Evolutionary conservation across 2,797 vertebrate genomes (phyloP).

Genomic region (Esox masquinongy): DNA sequence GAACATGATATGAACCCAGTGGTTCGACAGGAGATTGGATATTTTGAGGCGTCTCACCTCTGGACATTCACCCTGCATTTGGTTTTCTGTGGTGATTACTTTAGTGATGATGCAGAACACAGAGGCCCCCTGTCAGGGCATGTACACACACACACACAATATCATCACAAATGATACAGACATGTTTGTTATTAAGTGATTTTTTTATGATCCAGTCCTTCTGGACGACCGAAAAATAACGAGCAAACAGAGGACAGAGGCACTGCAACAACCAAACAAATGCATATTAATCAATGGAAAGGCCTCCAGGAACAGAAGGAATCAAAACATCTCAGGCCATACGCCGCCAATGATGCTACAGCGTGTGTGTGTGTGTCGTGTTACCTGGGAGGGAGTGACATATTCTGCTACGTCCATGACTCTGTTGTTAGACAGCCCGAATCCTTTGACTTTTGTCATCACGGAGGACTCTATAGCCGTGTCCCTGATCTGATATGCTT

Average conservation of each 20-base stretch:
- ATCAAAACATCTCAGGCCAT: not conserved
- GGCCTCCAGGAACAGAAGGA: not conserved
- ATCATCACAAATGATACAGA: too few relatives aligned
- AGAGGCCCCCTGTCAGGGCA: constrained; percentile 81
- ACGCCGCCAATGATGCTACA: not conserved
- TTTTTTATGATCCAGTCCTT: not conserved
- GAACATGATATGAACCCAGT: not conserved
- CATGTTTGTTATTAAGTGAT: not conserved
- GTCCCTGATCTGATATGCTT: constrained; percentile 91
- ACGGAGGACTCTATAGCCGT: constrained; percentile 91
- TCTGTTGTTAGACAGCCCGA: constrained; percentile 82
- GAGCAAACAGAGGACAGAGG: not conserved
- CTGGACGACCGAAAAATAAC: not conserved
- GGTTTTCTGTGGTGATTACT: constrained; percentile 88
- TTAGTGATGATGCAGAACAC: constrained; percentile 95
- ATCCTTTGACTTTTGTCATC: constrained; percentile 94
- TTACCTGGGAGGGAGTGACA: constrained; percentile 87
- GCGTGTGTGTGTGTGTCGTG: not conserved
- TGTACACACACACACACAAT: not conserved
- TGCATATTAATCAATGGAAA: not conserved
- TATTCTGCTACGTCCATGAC: constrained; percentile 94
- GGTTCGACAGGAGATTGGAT: not conserved
- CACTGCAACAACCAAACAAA: not conserved
- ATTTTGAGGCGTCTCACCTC: constrained; percentile 75
- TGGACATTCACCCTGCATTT: constrained; percentile 87